These are phyloP conservation scores for Troides aeacus DNA, from an alignment of 2,888 invertebrate genomes.

Conservation along the genomic window DNA sequence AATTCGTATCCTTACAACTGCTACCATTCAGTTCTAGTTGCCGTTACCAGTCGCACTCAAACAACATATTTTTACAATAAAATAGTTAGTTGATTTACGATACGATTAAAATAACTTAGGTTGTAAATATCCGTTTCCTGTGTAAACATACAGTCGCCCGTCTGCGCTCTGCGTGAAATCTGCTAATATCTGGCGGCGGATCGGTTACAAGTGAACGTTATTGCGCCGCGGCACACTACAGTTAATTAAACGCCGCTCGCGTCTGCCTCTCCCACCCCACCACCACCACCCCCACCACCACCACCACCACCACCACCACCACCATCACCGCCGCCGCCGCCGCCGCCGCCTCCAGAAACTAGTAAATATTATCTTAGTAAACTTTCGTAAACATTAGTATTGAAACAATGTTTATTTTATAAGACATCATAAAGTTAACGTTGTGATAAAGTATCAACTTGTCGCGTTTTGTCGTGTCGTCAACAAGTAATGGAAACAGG, in stretches of 20 bases:
- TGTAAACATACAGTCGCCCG: conserved; percentile 27
- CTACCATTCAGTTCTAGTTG: too few relatives aligned
- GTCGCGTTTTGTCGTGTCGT: too few relatives aligned
- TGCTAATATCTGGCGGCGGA: conserved; percentile 44
- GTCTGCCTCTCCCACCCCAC: not conserved
- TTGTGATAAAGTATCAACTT: too few relatives aligned
- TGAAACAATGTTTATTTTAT: too few relatives aligned
- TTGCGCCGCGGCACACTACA: conserved; percentile 37
- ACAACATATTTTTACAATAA: too few relatives aligned
- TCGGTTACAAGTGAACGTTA: conserved; percentile 42
- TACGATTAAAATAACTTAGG: not conserved
- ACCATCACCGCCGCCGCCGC: not conserved
- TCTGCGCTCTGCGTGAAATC: conserved; percentile 39
- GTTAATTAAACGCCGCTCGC: conserved; percentile 43
- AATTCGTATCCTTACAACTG: too few relatives aligned
- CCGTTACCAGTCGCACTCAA: too few relatives aligned
- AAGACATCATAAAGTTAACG: too few relatives aligned
- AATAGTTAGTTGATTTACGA: too few relatives aligned
- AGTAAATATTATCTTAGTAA: too few relatives aligned
- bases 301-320: not conserved
- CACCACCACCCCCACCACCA: not conserved
- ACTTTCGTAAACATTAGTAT: too few relatives aligned
- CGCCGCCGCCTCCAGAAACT: not conserved
- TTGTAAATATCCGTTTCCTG: conserved; percentile 31
- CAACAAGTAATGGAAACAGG: too few relatives aligned